These are phyloP conservation scores for Deroptyus accipitrinus DNA, from an alignment of 2,113 vertebrate species.

Conservation along the genomic window DNA sequence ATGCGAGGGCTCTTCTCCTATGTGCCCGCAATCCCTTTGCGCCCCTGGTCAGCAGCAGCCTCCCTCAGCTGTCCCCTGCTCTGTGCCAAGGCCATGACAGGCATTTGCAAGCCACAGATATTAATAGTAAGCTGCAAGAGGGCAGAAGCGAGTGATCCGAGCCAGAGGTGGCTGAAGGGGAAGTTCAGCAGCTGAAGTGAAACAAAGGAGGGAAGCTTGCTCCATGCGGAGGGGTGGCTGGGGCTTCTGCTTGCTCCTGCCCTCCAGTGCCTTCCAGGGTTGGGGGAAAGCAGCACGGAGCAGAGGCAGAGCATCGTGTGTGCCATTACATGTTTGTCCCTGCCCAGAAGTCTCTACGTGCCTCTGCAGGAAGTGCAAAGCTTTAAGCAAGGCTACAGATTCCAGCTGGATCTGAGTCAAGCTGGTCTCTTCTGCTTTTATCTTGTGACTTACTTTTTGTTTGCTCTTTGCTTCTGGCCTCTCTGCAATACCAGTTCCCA, in stretches of 20 bases:
- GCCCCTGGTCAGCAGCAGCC: not conserved
- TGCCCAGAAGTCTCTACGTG: accelerated
- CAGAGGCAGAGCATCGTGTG: accelerated
- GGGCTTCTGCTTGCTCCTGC: not conserved
- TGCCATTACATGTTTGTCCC: accelerated
- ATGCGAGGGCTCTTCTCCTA: accelerated
- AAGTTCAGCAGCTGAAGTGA: not conserved
- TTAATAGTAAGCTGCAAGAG: accelerated
- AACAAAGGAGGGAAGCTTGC: not conserved
- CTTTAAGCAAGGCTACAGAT: accelerated
- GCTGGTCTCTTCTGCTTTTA: not conserved
- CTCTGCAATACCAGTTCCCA: accelerated
- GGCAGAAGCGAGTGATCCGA: not conserved
- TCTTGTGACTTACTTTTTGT: not conserved
- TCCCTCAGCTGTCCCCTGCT: not conserved
- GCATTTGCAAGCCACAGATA: not conserved
- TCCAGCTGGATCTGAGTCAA: not conserved
- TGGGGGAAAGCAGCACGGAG: accelerated
- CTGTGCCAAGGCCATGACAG: not conserved
- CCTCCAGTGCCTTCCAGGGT: not conserved
- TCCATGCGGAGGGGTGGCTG: accelerated
- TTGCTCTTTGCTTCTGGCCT: not conserved
- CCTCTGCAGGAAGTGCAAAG: not conserved
- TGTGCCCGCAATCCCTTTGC: accelerated
- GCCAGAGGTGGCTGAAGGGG: not conserved